phyloP scores from a whole-genome alignment of 2,797 vertebrate species.

The Enteromius afrohamiltoni region DNA sequence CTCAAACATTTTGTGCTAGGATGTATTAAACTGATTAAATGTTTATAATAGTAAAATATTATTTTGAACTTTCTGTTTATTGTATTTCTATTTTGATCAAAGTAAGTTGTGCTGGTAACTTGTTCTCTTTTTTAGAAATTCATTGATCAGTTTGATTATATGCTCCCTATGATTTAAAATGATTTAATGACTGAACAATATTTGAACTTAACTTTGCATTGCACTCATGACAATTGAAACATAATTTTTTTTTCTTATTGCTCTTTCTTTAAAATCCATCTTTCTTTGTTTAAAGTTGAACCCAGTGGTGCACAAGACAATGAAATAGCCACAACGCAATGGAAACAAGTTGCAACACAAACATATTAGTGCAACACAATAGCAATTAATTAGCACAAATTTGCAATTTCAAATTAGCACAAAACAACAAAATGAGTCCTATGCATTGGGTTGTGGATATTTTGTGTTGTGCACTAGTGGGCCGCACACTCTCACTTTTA shows the following conservation, averaged over 20 bases:
- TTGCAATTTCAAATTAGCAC: background rate
- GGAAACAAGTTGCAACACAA: background rate
- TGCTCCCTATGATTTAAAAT: background rate
- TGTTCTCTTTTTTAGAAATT: background rate
- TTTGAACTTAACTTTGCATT: background rate
- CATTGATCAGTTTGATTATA: background rate
- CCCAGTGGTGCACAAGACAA: background rate
- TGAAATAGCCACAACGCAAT: too few species aligned
- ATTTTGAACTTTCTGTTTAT: background rate
- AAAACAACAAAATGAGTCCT: background rate
- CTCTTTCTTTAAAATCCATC: background rate
- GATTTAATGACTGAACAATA: background rate
- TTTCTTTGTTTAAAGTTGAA: background rate
- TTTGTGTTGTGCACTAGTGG: background rate
- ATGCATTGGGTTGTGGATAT: background rate
- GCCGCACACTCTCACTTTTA: background rate
- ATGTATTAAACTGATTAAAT: background rate
- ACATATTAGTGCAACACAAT: too few species aligned
- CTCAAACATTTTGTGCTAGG: background rate
- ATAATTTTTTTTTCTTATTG: background rate
- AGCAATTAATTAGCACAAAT: too few species aligned
- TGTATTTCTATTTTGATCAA: background rate
- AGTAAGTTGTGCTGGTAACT: background rate
- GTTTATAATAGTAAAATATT: background rate
- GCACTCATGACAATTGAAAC: background rate